Conservation (phyloP, 2,113 vertebrate species). For the Canis aureus region DNA sequence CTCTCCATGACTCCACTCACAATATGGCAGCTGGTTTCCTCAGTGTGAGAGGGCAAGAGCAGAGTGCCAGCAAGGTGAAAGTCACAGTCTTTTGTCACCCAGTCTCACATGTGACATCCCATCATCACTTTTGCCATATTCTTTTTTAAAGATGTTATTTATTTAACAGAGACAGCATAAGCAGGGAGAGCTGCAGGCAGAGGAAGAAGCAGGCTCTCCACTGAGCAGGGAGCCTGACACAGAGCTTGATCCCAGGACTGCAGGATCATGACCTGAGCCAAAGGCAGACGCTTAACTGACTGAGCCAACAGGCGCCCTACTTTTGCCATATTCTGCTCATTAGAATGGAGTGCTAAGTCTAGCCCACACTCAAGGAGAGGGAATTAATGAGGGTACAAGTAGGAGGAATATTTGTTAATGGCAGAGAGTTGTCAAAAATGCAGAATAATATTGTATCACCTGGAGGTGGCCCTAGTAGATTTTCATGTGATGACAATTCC, state of each 20-base stretch:
- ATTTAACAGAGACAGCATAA: no score
- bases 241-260: no score
- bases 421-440: neutral
- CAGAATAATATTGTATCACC: neutral
- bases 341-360: neutral
- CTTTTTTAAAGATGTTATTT: no score
- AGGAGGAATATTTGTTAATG: neutral
- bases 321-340: neutral
- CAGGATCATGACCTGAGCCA: no score
- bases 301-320: no score
- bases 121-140: neutral
- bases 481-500: neutral
- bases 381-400: neutral
- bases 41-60: neutral
- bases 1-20: neutral
- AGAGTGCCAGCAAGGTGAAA: neutral
- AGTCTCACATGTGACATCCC: neutral
- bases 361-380: neutral
- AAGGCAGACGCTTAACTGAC: no score
- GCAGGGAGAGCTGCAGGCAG: no score
- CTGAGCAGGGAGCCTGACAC: no score
- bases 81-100: neutral
- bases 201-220: no score
- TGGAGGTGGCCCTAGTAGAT: neutral
- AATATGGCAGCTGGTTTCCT: neutral